Evolutionary conservation across 2,888 invertebrate genomes (phyloP).

Genomic region (Pharmacophagus antenor): DNA sequence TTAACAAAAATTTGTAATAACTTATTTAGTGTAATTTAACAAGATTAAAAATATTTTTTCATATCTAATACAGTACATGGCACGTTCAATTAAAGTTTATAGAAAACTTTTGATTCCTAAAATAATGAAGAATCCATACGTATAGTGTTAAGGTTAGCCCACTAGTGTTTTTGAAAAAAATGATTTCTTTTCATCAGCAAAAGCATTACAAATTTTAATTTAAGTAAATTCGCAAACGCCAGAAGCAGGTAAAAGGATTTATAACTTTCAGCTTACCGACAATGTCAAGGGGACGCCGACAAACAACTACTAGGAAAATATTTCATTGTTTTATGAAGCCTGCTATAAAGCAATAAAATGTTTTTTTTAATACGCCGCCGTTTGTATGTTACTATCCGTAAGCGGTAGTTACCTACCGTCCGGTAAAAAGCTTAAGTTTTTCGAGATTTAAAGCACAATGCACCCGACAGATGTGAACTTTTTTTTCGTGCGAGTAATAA

Average conservation of each 20-base stretch:
- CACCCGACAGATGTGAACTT: conserved; percentile 66
- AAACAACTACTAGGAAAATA: conserved; percentile 47
- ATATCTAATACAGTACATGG: no score
- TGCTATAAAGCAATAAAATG: conserved; percentile 54
- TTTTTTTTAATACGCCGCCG: conserved; percentile 53
- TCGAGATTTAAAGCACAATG: conserved; percentile 28
- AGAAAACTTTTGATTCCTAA: no score
- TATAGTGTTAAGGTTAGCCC: background rate
- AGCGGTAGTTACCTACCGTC: conserved; percentile 21
- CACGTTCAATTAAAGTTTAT: no score
- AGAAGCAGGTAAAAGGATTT: conserved; percentile 55
- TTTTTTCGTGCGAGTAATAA: conserved; percentile 64
- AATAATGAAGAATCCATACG: background rate
- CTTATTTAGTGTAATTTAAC: no score
- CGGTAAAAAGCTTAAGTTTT: conserved; percentile 7
- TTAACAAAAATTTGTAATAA: background rate
- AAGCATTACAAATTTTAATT: conserved; percentile 1
- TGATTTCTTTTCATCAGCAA: conserved; percentile 8
- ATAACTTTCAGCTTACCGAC: conserved; percentile 39
- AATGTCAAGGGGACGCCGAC: conserved; percentile 36
- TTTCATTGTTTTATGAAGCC: conserved; percentile 64
- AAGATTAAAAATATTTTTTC: no score
- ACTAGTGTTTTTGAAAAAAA: conserved; percentile 10
- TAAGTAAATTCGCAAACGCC: conserved; percentile 50
- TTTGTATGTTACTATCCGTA: conserved; percentile 13